Evolutionary conservation across 1,140 invertebrate species (phyloP).

Genomic region (Xylocopa sonorina): DNA sequence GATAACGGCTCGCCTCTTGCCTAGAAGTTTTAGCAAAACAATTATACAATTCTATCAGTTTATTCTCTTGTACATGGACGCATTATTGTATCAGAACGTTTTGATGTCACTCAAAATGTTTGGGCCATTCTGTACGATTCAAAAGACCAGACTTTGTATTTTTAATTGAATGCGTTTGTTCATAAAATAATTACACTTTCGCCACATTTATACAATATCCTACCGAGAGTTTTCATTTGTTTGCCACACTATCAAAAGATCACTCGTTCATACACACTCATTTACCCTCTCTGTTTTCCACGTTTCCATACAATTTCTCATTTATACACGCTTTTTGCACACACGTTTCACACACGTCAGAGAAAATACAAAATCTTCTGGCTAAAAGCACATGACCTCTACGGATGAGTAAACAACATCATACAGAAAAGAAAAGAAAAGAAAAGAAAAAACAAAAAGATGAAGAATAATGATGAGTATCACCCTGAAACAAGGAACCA

Average conservation of each 20-base stretch:
- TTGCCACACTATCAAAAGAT: not conserved
- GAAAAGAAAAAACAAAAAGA: constrained; percentile 30
- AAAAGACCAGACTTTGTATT: constrained; percentile 56
- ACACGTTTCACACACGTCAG: not conserved
- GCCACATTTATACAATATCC: constrained; percentile 36
- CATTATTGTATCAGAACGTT: too few relatives aligned
- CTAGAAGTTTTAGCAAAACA: not conserved
- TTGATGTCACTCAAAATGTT: not conserved
- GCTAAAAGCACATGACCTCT: constrained; percentile 28
- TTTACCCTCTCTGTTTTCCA: not conserved
- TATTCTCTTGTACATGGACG: too few relatives aligned
- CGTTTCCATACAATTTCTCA: not conserved
- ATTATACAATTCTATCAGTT: not conserved
- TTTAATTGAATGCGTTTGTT: constrained; percentile 54
- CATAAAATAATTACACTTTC: constrained; percentile 65
- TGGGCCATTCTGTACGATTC: not conserved
- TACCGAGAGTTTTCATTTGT: not conserved
- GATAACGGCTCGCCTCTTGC: not conserved
- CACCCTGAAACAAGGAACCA: constrained; percentile 59
- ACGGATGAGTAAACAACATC: constrained; percentile 29
- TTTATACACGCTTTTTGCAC: not conserved
- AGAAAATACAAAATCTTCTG: constrained; percentile 65
- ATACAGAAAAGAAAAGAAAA: constrained; percentile 20
- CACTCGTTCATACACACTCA: not conserved
- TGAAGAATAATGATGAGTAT: constrained; percentile 45